Evolutionary conservation across 2,113 vertebrate species (phyloP).

Genomic region (Ochotona princeps): DNA sequence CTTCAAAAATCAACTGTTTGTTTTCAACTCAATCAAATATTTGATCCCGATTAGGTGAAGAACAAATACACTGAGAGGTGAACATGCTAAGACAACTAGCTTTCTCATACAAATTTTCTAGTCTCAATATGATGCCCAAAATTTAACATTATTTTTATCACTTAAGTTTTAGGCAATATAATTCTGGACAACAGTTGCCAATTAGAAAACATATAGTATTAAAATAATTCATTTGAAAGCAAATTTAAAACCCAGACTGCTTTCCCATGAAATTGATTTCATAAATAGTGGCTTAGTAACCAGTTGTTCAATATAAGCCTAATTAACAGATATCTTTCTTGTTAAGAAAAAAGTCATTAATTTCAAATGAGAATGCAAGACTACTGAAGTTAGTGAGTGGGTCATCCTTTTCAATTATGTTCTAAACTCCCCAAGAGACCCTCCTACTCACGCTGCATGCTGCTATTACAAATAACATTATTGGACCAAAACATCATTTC

Average conservation of each 20-base stretch:
- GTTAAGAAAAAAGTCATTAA: background rate
- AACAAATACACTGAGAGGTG: background rate
- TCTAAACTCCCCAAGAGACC: background rate
- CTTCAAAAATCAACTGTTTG: background rate
- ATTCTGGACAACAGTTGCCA: background rate
- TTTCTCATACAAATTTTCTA: background rate
- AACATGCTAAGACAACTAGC: background rate
- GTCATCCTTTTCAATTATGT: too few species aligned
- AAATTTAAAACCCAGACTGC: background rate
- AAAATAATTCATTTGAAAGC: background rate
- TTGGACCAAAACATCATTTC: background rate
- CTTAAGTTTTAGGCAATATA: background rate
- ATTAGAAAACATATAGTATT: background rate
- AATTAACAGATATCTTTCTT: background rate
- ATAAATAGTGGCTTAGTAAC: background rate
- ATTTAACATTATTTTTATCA: background rate
- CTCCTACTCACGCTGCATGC: background rate
- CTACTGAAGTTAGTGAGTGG: background rate
- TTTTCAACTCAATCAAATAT: background rate
- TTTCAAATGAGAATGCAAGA: background rate
- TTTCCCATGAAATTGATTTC: constrained; percentile 31
- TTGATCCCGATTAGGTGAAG: background rate
- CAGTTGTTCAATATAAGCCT: background rate
- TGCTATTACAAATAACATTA: background rate
- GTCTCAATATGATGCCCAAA: background rate